A percentile compares a stretch with the other conserved stretches of the same genome.
Conservation (phyloP, 2,113 vertebrate species). For the Pygoscelis antarcticus region DNA sequence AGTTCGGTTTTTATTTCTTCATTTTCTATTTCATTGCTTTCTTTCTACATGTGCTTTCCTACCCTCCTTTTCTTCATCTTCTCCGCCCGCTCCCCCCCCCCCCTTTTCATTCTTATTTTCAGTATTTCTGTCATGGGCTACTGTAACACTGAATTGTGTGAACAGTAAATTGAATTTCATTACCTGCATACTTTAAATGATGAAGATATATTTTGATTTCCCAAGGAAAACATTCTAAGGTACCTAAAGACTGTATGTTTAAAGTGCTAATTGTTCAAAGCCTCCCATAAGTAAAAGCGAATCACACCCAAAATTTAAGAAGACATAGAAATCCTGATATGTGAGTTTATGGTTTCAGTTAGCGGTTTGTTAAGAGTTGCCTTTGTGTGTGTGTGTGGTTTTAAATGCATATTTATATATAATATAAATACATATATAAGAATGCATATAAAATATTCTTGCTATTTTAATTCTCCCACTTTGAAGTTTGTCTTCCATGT, state of each 20-base stretch:
- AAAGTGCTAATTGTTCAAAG: neutral
- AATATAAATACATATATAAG: neutral
- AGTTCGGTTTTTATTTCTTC: neutral
- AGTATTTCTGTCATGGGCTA: neutral
- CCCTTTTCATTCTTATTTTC: neutral
- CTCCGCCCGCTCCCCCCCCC: accelerated
- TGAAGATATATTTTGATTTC: conserved; percentile 26
- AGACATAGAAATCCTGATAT: neutral
- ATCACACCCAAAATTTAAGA: neutral
- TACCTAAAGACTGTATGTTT: neutral
- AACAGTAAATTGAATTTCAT: conserved; percentile 6
- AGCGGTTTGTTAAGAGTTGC: neutral
- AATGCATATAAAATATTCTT: neutral
- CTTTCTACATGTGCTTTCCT: neutral
- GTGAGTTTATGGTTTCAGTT: neutral
- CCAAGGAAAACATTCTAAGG: neutral
- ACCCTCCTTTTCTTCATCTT: neutral
- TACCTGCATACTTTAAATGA: conserved; percentile 3
- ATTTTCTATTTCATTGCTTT: neutral
- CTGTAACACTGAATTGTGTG: conserved; percentile 16
- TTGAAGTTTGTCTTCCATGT: neutral
- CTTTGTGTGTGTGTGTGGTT: neutral
- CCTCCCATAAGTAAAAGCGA: neutral
- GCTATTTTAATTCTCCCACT: neutral
- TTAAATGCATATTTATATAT: neutral